Conservation (phyloP, 1,140 invertebrate genomes). For the Elymnias hypermnestra region DNA sequence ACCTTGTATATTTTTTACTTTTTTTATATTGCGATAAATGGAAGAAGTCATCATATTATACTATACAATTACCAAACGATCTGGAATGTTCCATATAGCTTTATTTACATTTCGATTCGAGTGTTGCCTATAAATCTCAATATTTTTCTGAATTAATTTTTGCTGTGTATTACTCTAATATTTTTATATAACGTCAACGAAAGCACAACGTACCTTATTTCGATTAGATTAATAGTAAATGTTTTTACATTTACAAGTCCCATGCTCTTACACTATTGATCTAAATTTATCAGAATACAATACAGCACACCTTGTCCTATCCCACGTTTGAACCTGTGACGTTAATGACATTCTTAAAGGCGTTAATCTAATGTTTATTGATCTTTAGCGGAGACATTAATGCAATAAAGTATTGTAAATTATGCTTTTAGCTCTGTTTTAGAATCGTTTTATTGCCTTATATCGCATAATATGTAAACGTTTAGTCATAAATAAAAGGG, state of each 20-base stretch:
- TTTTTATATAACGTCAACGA: too few relatives aligned
- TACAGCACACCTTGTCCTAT: constrained; percentile 12
- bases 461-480: background rate
- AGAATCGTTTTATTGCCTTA: constrained; percentile 2
- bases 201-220: too few relatives aligned
- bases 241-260: background rate
- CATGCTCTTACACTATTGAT: background rate
- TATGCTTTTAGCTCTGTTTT: constrained; percentile 4
- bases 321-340: constrained; percentile 8
- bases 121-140: too few relatives aligned
- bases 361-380: constrained; percentile 19
- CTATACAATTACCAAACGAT: too few relatives aligned
- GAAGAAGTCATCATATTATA: too few relatives aligned
- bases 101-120: too few relatives aligned
- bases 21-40: too few relatives aligned
- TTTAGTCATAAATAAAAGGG: background rate
- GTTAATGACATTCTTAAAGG: constrained; percentile 14
- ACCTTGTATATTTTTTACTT: too few relatives aligned
- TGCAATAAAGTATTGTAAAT: constrained; percentile 6
- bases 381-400: constrained; percentile 8
- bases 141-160: too few relatives aligned
- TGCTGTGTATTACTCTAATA: too few relatives aligned
- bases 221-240: background rate
- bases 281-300: constrained; percentile 19
- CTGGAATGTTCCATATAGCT: too few relatives aligned